Evolutionary conservation across 1,140 invertebrate genomes (phyloP), one percentile per base, ranked within the genome.

Genomic region (Drosophila pandora): DNA sequence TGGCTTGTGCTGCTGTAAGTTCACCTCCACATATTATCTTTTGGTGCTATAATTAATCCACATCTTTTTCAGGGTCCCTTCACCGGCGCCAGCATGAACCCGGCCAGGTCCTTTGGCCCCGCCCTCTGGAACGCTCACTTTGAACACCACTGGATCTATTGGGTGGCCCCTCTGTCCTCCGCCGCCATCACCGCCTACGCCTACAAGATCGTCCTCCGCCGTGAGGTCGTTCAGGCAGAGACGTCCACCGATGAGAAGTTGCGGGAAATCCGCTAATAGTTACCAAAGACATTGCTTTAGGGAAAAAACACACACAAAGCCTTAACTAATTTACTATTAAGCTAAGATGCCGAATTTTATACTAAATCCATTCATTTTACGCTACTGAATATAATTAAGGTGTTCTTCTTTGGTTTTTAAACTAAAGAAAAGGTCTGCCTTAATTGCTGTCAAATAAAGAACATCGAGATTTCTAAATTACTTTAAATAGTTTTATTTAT

Each of bases 41-140:
- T 4, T 32, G 2, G 7, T 3, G 3, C 4, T 17, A 9, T 8
- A 8, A 34, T 3, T 13, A 32, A 47, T 10, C 41, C 0, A 4
- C 2, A 0, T 56, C 89, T 83, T 78, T 50, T 43, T 41, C 13
- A n/a, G 95, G 94, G 94, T n/a, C 94, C 94, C n/a, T 95, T 94
- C 71, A 96, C 96, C 2, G 95, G 96, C 0, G 95, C 95, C 49
- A 95, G 95, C 76, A 94, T 97, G 95, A 97, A 97, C 80, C 96
- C 96, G 0, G 96, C 95, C 0, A 94, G 96, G 75, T 95, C 94
- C 30, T 94, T 97, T 45, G 96, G 93, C 1, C 96, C 96, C 0
- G 96, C 96, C 0, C 72, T 97, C 4, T 94, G 96, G 80, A 95
- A 94, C 47, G 93, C 93, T 2, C 91, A 93, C 45, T 97, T 96